Evolutionary conservation across 2,113 vertebrate genomes (phyloP), one percentile per base, ranked within the genome.

Genomic region (Chrysemys picta): DNA sequence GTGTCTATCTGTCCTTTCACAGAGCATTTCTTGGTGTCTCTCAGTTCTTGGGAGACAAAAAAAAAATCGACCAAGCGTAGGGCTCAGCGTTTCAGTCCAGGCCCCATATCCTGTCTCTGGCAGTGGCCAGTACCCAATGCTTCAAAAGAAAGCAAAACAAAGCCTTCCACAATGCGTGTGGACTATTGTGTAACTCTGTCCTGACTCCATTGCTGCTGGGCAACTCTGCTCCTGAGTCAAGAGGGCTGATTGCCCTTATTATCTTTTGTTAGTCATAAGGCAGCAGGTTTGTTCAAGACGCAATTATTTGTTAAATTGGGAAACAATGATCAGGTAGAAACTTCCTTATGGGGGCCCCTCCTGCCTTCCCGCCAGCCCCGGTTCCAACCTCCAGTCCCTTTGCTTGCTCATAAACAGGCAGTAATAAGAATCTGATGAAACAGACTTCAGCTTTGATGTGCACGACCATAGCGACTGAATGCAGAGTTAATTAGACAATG

Each of bases 401-500:
- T 25, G 42, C 75, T 78, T 47, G 24, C 45, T 45, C 75, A 13
- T 14, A 78, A 78, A 29, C 10, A 78, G 24, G 24, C 75, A 78
- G 65, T 38, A 72, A 72, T 72, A 72, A 38, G 75, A 78, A 47
- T 25, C 75, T 78, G 42, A 16, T 27, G 13, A 78, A 78, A 47
- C 42, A 47, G 22, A n/a, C 49, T 54, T 50, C 27, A n/a, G 25
- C 49, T 56, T 49, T 45, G 31, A 56, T 78, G n/a, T 7, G 84
- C 49, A 75, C 8, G 49, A 69, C 91, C 80, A 49, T 8, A 52
- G 82, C 50, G 86, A 88, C 42, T 88, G 86, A 92, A 75, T 56
- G 35, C 42, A 72, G 86, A 89, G 91, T 89, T 89, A 89, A 92
- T 92, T 89, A 85, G 91, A 89, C 86, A 80, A 72, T 84, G 91